Base-by-base conservation (phyloP, 2,797 vertebrate genomes). In the Tangara arthus region DNA sequence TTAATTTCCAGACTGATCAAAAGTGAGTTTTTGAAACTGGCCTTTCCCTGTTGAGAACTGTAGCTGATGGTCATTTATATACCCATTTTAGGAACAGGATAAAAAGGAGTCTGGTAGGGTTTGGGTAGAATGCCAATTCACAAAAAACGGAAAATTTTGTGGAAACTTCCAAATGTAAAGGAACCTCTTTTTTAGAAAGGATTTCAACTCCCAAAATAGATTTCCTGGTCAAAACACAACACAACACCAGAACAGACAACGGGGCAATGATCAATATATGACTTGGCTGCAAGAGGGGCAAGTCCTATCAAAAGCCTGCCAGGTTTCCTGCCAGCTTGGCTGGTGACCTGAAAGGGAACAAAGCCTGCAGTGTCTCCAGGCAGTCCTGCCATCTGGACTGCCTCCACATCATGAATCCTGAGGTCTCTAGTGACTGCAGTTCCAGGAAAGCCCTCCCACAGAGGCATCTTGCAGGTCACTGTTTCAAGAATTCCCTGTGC, bases 331-430 rank as follows among this genome's bases (percentile, higher is more conserved):
- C 47, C 90, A 91, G 73, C 55, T 95, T 95, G 94, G 95, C 96
- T 90, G 77, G 35, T 93, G 86, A 94, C 82, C 80, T 76, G 82
- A 52, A 79, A 82, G 55, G 28, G 27, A 95, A 96, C 90, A 96
- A 96, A 95, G 90, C 56, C 65, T 82, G 42, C 88, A 95, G 85
- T 96, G 93, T 96, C 88, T 88, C 76, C 82, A 91, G 65, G 82
- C 93, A 86, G 72, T 65, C 79, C 49, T 94, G 90, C 93, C 85
- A 90, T 84, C 80, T 95, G 95, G 95, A 93, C 66, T 82, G 80
- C n/a, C 47, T 96, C 92, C 96, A 94, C 82, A 57, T 81, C 61
- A 76, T 86, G 88, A 95, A 95, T 93, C 80, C 93, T 60, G 70
- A 95, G 90, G 70, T 65, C 65, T 83, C 41, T 11, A 72, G 55